Evolutionary conservation across 2,113 vertebrate genomes (phyloP), one percentile per base, ranked within the genome.

Genomic region (Edolisoma coerulescens): DNA sequence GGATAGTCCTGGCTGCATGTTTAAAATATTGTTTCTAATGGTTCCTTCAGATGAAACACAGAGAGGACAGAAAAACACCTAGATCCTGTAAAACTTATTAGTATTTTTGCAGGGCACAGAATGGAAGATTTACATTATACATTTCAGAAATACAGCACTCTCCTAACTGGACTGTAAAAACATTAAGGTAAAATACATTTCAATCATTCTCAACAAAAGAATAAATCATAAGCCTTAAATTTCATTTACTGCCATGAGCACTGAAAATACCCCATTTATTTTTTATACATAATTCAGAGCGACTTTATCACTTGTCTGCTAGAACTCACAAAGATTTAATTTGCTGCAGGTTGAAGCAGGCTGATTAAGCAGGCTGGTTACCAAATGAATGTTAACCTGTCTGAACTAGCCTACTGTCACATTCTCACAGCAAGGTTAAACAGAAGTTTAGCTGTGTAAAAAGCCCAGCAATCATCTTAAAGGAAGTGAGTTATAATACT

Each of bases 401-500:
- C 97, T 97, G 97, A 97, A 97, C 98, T 98, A 98, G 98, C 97
- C 98, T 96, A 95, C 73, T 98, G 97, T 94, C 97, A 98, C 97
- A 97, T 97, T 97, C 95, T 97, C 97, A 84, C 94, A 97, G 94
- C 97, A 97, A 95, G 97, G 98, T 98, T 98, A 98, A 98, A 98
- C 50, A 98, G 88, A 97, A 98, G 97, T 98, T 98, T 98, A 98
- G 97, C 97, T 95, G 97, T 94, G 89, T 85, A 54, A 91, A 95
- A 90, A 88, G 73, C 64, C 37, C 56, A 89, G 87, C 94, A 83
- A 97, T 95, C 60, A 0, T 60, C 97, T 97, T 95, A 96, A 97
- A 97, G 97, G 97, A 98, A 98, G 95, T 97, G 95, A 98, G 96
- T 96, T 97, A 94, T 93, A 97, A 97, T 95, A 95, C 67, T 97